Conservation (phyloP, 2,113 vertebrate genomes). For the Amphiprion ocellaris region DNA sequence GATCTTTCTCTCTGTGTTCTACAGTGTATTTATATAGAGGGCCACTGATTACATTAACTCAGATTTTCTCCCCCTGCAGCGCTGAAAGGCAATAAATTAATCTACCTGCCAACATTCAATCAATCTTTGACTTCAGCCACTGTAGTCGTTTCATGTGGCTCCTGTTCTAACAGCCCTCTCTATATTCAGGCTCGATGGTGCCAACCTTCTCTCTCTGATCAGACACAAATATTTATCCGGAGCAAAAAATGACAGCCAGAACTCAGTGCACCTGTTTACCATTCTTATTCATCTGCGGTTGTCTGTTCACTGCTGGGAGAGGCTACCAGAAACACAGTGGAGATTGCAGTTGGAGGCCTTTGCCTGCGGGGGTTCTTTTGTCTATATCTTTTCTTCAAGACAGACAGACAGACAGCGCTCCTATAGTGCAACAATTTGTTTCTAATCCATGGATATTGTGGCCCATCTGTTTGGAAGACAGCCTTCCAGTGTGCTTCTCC, state of each 20-base stretch:
- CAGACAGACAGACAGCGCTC: conserved; percentile 39
- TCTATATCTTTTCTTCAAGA: conserved; percentile 8
- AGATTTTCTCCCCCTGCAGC: background rate
- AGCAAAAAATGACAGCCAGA: conserved; percentile 16
- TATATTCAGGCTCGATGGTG: conserved; percentile 4
- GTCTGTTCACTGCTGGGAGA: conserved; percentile 4
- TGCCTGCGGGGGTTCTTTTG: conserved; percentile 35
- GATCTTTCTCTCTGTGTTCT: background rate
- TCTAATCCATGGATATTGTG: conserved; percentile 31
- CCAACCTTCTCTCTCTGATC: conserved; percentile 21
- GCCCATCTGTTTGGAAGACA: conserved; percentile 57
- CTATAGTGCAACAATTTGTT: conserved; percentile 40
- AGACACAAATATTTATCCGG: conserved; percentile 45
- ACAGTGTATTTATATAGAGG: background rate
- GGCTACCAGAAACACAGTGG: background rate
- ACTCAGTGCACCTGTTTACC: conserved; percentile 39
- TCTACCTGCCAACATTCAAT: conserved; percentile 6
- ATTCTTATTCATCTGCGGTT: conserved; percentile 20
- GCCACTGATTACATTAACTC: conserved; percentile 23
- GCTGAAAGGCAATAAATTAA: conserved; percentile 4
- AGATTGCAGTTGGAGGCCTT: conserved; percentile 15
- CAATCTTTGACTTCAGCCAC: conserved; percentile 21
- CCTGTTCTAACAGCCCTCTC: background rate
- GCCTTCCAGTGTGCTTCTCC: conserved; percentile 31
- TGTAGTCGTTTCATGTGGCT: conserved; percentile 2